These are phyloP conservation scores for Metacarcinus magister DNA, from an alignment of 2,888 invertebrate species.

Conservation along the genomic window DNA sequence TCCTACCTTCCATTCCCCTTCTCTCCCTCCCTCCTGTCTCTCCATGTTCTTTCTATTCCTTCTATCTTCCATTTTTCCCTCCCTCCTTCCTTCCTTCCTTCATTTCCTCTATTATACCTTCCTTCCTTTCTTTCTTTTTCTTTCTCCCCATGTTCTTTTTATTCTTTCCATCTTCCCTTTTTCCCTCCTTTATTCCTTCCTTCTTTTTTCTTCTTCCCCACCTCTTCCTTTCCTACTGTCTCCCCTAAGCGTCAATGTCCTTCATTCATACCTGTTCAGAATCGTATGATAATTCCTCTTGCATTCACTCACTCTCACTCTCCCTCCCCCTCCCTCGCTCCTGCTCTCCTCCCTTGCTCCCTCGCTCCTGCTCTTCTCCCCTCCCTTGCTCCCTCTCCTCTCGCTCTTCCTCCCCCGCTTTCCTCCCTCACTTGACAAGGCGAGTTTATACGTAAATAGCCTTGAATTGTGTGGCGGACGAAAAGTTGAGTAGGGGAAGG, in stretches of 20 bases:
- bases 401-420: neutral
- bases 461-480: neutral
- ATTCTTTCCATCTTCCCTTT: neutral
- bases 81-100: neutral
- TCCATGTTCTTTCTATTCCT: neutral
- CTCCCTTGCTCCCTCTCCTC: neutral
- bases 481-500: neutral
- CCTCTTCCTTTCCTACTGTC: neutral
- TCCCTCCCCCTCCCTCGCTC: too few species aligned
- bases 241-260: neutral
- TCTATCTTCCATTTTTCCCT: neutral
- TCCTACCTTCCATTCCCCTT: neutral
- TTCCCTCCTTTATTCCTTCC: neutral
- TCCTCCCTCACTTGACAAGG: conserved; percentile 18
- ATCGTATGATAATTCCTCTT: too few species aligned
- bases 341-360: too few species aligned
- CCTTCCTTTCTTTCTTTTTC: neutral
- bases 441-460: conserved; percentile 14
- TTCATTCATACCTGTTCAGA: too few species aligned
- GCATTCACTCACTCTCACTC: too few species aligned
- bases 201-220: neutral
- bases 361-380: neutral
- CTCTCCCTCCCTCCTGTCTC: neutral
- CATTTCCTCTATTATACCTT: neutral
- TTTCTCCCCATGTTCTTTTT: neutral